Evolutionary conservation across 1,140 invertebrate species (phyloP).

Genomic region (Eueides isabella): DNA sequence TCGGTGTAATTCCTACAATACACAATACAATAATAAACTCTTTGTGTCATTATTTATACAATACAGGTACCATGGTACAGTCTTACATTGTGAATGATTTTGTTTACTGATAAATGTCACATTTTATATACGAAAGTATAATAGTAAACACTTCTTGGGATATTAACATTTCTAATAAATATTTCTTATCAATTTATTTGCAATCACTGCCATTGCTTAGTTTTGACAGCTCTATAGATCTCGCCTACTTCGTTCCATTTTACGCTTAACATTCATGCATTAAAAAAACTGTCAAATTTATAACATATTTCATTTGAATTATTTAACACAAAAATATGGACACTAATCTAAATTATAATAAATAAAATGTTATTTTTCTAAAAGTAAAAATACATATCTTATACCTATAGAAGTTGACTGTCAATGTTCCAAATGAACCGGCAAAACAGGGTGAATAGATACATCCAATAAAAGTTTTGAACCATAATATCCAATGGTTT

Average conservation of each 20-base stretch:
- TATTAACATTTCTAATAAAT: constrained; percentile 56
- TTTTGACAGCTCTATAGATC: constrained; percentile 37
- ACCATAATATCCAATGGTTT: too few relatives aligned
- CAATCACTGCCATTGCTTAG: constrained; percentile 49
- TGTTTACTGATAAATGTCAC: constrained; percentile 56
- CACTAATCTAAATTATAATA: too few relatives aligned
- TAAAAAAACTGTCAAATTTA: neutral
- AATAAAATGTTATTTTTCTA: too few relatives aligned
- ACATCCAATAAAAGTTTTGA: too few relatives aligned
- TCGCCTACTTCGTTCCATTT: constrained; percentile 29
- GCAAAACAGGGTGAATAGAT: too few relatives aligned
- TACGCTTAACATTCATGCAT: neutral
- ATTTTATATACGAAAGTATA: constrained; percentile 54
- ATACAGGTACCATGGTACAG: constrained; percentile 42
- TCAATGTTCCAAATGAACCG: too few relatives aligned
- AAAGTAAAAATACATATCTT: too few relatives aligned
- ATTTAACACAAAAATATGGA: too few relatives aligned
- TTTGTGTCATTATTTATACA: constrained; percentile 47
- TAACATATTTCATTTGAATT: neutral
- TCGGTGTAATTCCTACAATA: constrained; percentile 71
- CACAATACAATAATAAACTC: constrained; percentile 56
- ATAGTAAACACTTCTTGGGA: constrained; percentile 36
- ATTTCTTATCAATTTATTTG: constrained; percentile 64
- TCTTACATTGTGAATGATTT: constrained; percentile 58
- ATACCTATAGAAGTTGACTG: too few relatives aligned